phyloP scores from a whole-genome alignment of 2,888 invertebrate genomes.

The Cetonia aurata region DNA sequence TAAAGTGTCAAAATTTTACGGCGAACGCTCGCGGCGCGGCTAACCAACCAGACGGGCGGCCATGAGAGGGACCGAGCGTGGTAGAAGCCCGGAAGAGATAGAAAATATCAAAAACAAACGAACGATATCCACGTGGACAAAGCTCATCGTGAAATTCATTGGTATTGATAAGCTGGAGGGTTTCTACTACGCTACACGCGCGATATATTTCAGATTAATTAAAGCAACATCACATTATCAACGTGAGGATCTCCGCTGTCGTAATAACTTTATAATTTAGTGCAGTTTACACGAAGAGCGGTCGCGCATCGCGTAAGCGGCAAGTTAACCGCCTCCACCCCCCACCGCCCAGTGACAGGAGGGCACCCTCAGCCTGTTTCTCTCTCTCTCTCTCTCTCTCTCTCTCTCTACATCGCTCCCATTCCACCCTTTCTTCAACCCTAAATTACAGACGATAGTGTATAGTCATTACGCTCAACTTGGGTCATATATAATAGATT shows the following conservation, averaged over 20 bases:
- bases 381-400: no score
- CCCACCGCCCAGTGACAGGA: conserved; percentile 23
- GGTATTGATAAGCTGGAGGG: conserved; percentile 54
- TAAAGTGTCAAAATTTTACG: conserved; percentile 10
- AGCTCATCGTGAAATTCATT: conserved; percentile 45
- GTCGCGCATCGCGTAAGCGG: conserved; percentile 53
- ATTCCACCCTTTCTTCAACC: conserved; percentile 55
- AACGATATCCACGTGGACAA: conserved; percentile 46
- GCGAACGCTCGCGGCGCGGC: background rate
- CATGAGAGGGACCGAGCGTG: background rate
- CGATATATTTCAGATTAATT: conserved; percentile 68
- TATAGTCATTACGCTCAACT: conserved; percentile 57
- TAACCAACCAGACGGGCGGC: background rate
- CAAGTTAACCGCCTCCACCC: conserved; percentile 53
- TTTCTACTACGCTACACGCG: conserved; percentile 56
- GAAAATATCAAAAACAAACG: conserved; percentile 38
- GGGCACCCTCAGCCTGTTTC: no score
- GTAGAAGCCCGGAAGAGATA: conserved; percentile 23
- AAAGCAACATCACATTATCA: conserved; percentile 69
- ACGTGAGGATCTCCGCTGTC: conserved; percentile 67
- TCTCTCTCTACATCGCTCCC: no score
- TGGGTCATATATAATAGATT: conserved; percentile 64
- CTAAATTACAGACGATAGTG: conserved; percentile 62
- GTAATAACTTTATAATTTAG: conserved; percentile 70
- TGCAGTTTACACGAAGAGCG: conserved; percentile 64